These are phyloP conservation scores for Nycticorax nycticorax DNA, from an alignment of 2,113 vertebrate species.

Conservation along the genomic window DNA sequence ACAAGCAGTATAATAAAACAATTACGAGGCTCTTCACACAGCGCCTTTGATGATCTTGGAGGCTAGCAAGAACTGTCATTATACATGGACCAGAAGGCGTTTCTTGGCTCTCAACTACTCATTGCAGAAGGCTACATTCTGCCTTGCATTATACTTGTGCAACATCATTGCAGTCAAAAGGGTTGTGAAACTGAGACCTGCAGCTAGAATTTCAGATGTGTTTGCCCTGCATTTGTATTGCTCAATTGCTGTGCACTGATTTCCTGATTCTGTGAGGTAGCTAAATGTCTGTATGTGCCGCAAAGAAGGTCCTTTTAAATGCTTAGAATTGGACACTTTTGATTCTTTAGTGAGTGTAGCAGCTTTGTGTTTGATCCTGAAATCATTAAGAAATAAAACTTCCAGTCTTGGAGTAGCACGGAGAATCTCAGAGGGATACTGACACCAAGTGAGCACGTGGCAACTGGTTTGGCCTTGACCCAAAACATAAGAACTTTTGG, in stretches of 20 bases:
- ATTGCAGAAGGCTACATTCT: neutral
- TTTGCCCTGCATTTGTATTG: neutral
- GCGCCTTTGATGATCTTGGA: neutral
- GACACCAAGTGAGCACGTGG: accelerated
- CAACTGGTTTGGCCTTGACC: neutral
- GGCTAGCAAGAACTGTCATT: neutral
- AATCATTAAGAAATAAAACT: neutral
- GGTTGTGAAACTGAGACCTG: neutral
- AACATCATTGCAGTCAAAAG: neutral
- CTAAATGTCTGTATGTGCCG: neutral
- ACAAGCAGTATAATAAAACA: neutral
- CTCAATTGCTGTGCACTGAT: neutral
- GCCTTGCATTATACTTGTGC: constrained; percentile 5
- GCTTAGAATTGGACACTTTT: neutral
- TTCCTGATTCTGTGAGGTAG: neutral
- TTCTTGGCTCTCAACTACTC: neutral
- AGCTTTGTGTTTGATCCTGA: neutral
- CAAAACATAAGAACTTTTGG: neutral
- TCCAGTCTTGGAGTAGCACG: neutral
- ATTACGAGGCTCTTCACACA: neutral
- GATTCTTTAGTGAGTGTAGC: neutral
- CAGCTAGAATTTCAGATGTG: neutral
- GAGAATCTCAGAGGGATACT: neutral
- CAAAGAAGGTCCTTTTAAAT: neutral
- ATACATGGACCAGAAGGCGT: neutral